Conservation (phyloP, 2,888 invertebrate species). For the Leptopilina syphax region DNA sequence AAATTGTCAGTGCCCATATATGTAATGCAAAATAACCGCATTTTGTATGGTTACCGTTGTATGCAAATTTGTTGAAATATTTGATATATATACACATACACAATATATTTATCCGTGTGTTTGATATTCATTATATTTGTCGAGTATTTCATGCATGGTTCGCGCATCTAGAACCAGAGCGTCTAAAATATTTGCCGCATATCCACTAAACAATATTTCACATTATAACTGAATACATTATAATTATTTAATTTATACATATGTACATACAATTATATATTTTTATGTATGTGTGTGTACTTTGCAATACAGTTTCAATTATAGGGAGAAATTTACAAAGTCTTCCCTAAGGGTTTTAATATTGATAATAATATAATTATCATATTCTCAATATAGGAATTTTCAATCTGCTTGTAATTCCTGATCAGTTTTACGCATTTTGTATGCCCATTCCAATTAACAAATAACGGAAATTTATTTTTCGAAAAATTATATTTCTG, state of each 20-base stretch:
- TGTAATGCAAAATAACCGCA: slow-evolving; percentile 36
- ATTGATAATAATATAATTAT: background rate
- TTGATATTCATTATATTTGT: slow-evolving; percentile 35
- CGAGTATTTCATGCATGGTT: slow-evolving; percentile 19
- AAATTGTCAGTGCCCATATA: slow-evolving; percentile 7
- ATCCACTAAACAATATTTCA: slow-evolving; percentile 22
- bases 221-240: slow-evolving; percentile 31
- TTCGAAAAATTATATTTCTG: too few species aligned
- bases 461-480: too few species aligned
- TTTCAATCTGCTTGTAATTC: background rate
- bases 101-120: background rate
- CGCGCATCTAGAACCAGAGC: slow-evolving; percentile 11
- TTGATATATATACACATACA: background rate
- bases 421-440: background rate
- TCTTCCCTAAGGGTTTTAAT: slow-evolving; percentile 7
- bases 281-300: background rate
- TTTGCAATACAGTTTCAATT: background rate
- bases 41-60: slow-evolving; percentile 17
- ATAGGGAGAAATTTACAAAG: background rate
- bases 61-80: slow-evolving; percentile 34
- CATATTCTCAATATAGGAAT: background rate
- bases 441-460: background rate
- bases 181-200: slow-evolving; percentile 26
- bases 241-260: slow-evolving; percentile 11
- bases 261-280: too few species aligned